These are phyloP conservation scores for Graphium colonna DNA, from an alignment of 2,888 invertebrate species.

Conservation along the genomic window DNA sequence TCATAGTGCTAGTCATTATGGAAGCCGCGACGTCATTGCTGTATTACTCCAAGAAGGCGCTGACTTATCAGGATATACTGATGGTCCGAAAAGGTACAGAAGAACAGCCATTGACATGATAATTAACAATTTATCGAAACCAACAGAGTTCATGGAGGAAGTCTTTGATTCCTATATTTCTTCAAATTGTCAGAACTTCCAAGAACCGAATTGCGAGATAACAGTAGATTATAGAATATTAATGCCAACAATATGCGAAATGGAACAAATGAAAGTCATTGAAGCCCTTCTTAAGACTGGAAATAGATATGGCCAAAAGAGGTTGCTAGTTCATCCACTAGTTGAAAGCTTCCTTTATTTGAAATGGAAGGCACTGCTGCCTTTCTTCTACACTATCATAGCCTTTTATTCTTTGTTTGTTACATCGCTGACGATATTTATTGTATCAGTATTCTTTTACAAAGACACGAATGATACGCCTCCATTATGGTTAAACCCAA, in stretches of 20 bases:
- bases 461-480: slow-evolving; percentile 50
- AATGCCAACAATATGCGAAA: slow-evolving; percentile 62
- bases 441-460: slow-evolving; percentile 69
- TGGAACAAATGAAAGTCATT: slow-evolving; percentile 78
- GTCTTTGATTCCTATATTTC: slow-evolving; percentile 74
- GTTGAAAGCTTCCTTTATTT: slow-evolving; percentile 78
- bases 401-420: slow-evolving; percentile 72
- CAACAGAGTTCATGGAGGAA: slow-evolving; percentile 73
- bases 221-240: slow-evolving; percentile 73
- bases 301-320: slow-evolving; percentile 67
- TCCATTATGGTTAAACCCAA: slow-evolving; percentile 49
- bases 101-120: slow-evolving; percentile 76
- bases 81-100: slow-evolving; percentile 57
- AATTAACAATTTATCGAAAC: slow-evolving; percentile 72
- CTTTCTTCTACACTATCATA: slow-evolving; percentile 76
- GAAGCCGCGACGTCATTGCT: slow-evolving; percentile 79
- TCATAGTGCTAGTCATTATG: slow-evolving; percentile 75
- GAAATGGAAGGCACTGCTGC: slow-evolving; percentile 77
- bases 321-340: slow-evolving; percentile 76
- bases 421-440: slow-evolving; percentile 67
- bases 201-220: slow-evolving; percentile 64
- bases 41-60: slow-evolving; percentile 66
- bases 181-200: slow-evolving; percentile 62
- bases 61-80: slow-evolving; percentile 62
- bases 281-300: slow-evolving; percentile 76